A percentile compares a stretch with the other conserved stretches of the same genome.
phyloP scores from a whole-genome alignment of 2,888 invertebrate genomes.

The Esperia sulphurella region DNA sequence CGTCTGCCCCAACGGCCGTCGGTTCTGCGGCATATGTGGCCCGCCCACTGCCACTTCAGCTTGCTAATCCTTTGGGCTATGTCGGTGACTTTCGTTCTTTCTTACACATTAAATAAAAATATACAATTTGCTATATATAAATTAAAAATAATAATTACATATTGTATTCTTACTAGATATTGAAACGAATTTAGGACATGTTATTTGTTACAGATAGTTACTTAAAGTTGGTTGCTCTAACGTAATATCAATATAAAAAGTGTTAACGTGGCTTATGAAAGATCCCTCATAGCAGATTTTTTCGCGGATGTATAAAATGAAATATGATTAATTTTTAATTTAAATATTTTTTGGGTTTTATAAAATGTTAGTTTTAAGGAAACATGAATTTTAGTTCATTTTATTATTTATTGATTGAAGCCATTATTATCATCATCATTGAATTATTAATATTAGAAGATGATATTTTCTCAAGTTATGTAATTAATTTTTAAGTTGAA shows the following conservation, averaged over 20 bases:
- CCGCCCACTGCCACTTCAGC: no score
- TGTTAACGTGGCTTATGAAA: background rate
- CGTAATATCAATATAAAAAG: background rate
- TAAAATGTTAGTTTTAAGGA: slow-evolving; percentile 2
- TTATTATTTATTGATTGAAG: slow-evolving; percentile 25
- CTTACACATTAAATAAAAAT: no score
- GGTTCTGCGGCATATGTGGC: no score
- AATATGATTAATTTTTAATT: background rate
- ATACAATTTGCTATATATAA: no score
- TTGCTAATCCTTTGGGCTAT: no score
- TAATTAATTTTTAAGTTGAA: slow-evolving; percentile 41
- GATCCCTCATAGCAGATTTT: background rate
- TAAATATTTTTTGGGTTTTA: background rate
- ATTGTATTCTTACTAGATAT: no score
- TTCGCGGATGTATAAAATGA: background rate
- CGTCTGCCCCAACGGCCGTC: no score
- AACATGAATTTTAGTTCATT: slow-evolving; percentile 21
- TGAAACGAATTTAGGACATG: no score
- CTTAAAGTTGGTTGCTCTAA: no score
- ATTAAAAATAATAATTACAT: no score
- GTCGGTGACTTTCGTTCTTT: no score
- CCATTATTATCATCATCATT: slow-evolving; percentile 21
- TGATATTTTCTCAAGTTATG: slow-evolving; percentile 29
- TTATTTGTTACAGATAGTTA: no score
- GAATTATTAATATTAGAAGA: slow-evolving; percentile 15